phyloP scores from a whole-genome alignment of 2,888 invertebrate species.

The Octonoba sinensis region DNA sequence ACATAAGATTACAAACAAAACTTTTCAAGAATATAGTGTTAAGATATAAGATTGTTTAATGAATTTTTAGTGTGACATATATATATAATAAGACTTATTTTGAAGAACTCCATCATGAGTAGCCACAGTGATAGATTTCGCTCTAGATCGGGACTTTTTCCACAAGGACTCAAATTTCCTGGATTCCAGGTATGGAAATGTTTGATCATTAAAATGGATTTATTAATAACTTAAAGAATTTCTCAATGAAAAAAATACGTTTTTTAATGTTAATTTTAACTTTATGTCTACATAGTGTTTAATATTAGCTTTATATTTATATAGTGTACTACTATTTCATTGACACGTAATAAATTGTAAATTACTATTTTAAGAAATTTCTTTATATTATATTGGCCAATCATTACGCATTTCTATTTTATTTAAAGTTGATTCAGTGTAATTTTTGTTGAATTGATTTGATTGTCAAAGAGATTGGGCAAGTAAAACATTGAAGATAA shows the following conservation, averaged over 20 bases:
- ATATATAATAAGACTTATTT: background rate
- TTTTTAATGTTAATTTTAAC: background rate
- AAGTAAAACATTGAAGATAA: too few relatives aligned
- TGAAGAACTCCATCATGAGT: slow-evolving; percentile 23
- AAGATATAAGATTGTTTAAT: background rate
- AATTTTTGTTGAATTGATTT: too few relatives aligned
- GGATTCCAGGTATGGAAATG: slow-evolving; percentile 49
- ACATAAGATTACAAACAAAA: background rate
- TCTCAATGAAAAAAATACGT: background rate
- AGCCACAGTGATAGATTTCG: slow-evolving; percentile 57
- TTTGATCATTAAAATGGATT: background rate
- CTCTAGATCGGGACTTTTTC: slow-evolving; percentile 33
- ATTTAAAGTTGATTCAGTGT: too few relatives aligned
- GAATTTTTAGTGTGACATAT: too few relatives aligned
- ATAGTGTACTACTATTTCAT: background rate
- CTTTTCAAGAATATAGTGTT: background rate
- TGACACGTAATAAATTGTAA: too few relatives aligned
- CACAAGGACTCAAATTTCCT: slow-evolving; percentile 48
- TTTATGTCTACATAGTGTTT: background rate
- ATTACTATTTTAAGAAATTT: too few relatives aligned
- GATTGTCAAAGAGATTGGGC: too few relatives aligned
- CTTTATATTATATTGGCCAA: too few relatives aligned
- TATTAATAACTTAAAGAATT: too few relatives aligned
- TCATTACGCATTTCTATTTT: too few relatives aligned
- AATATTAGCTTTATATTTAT: background rate